Base-by-base conservation (phyloP, 2,888 invertebrate genomes). In the Dusona sp. region DNA sequence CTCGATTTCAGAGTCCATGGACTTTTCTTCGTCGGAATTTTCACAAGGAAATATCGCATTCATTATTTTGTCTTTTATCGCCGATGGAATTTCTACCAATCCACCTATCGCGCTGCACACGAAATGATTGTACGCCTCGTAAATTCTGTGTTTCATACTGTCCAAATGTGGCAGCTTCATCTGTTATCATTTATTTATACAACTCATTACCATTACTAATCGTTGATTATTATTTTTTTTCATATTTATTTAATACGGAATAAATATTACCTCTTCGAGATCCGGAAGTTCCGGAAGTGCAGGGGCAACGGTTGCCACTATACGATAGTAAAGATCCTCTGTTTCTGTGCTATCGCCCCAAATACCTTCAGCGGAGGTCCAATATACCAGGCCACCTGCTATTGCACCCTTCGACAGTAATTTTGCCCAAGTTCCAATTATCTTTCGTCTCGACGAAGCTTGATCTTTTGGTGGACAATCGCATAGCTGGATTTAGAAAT, bases 281-380 rank as follows among this genome's bases (percentile, higher is more conserved):
- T 81, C 81, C 33, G 87, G 67, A 3, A 65, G 75, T 65, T 87
- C 82, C 38, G 83, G 78, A 0, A 86, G 57, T 1, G 82, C 29
- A 2, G 89, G 88, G 2, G 75, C 78, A 13, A 92, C 74, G n/a
- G 90, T 89, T 6, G 84, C 85, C 38, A 89, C 68, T 29, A 91
- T 90, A n/a, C 92, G 89, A 72, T 79, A 84, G 86, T 94, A 95
- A 33, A 95, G 86, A 16, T 94, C 90, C 87, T 95, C 94, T 11
- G 94, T 94, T 70, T 94, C 92, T 36, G 91, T 90, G 9, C 93
- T 89, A 77, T 92, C 92, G 0, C 95, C 94, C 95, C 95, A 95
- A 13, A 95, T 84, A 16, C 95, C 95, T 83, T 94, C 92, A 84
- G 94, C 92, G 22, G 92, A 93, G 0, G 94, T 94, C 90, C 94